Percentiles rank a stretch among this genome's conserved stretches.
These are phyloP conservation scores for Notolepis coatsorum DNA, from an alignment of 2,797 vertebrate species.

Conservation along the genomic window DNA sequence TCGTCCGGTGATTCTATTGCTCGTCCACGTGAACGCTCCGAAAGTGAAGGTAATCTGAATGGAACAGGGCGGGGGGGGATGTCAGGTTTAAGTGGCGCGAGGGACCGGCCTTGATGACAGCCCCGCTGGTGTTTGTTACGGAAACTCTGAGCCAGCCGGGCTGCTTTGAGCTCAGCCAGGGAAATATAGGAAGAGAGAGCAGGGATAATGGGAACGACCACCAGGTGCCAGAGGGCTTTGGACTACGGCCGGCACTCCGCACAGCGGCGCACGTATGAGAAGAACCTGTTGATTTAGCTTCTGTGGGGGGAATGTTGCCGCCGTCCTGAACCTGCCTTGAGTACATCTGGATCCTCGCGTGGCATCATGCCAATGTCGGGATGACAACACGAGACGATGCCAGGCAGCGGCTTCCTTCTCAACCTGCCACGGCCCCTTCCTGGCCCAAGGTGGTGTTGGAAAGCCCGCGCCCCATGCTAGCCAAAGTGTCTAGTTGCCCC, in stretches of 20 bases:
- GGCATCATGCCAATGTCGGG: background rate
- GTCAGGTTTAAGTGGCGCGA: conserved; percentile 20
- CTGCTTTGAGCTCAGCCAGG: conserved; percentile 1
- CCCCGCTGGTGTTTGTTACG: background rate
- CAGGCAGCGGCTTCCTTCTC: no score
- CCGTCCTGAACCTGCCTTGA: no score
- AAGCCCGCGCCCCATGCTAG: background rate
- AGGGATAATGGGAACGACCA: no score
- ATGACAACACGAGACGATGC: background rate
- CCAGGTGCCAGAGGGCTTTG: conserved; percentile 11
- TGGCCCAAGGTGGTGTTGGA: conserved; percentile 26
- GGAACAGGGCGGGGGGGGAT: conserved; percentile 3
- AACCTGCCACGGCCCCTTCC: no score
- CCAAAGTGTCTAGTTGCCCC: conserved; percentile 13
- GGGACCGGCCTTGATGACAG: conserved; percentile 31
- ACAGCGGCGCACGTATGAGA: no score
- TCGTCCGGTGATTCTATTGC: no score
- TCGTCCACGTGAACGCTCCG: no score
- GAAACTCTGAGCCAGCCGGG: conserved; percentile 18
- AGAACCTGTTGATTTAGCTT: background rate
- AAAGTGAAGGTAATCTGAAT: background rate
- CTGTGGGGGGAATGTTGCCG: no score
- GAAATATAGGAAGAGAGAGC: background rate
- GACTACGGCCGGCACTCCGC: no score
- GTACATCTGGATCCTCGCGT: no score